These are phyloP conservation scores for Bucorvus abyssinicus DNA, from an alignment of 2,797 vertebrate species.

Conservation along the genomic window DNA sequence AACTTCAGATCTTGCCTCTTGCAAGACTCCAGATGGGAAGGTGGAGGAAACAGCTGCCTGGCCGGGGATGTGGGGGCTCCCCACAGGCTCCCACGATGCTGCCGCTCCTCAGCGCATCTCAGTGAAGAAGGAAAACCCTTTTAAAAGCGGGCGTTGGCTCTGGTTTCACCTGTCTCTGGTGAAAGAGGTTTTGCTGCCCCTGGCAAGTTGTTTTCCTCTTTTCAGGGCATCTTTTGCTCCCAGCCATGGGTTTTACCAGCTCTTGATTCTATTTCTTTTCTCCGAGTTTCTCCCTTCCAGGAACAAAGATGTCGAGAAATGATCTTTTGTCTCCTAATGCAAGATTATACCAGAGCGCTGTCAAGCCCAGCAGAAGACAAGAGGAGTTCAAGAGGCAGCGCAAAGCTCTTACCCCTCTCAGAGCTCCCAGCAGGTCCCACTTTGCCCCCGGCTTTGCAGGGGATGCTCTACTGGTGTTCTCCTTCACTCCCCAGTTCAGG, in stretches of 20 bases:
- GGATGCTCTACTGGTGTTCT: not conserved
- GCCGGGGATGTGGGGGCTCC: fast-evolving
- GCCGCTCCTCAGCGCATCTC: not conserved
- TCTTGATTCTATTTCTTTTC: not conserved
- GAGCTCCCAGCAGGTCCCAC: not conserved
- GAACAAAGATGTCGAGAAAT: not conserved
- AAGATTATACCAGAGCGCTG: not conserved
- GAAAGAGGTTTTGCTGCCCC: not conserved
- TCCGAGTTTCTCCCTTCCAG: not conserved
- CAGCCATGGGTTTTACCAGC: not conserved
- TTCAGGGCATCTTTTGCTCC: not conserved
- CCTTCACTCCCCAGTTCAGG: fast-evolving
- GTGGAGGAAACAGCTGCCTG: not conserved
- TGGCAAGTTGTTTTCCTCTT: not conserved
- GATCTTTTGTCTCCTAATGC: not conserved
- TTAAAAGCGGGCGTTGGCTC: not conserved
- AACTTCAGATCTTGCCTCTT: not conserved
- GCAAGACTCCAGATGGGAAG: not conserved
- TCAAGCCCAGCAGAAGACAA: not conserved
- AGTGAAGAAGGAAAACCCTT: not conserved
- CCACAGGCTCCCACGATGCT: not conserved
- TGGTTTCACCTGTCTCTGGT: not conserved
- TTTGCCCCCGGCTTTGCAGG: not conserved
- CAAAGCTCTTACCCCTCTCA: not conserved
- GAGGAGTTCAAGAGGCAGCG: fast-evolving